These are phyloP conservation scores for Meiosimyza platycephala DNA, from an alignment of 2,888 invertebrate species.

Conservation along the genomic window DNA sequence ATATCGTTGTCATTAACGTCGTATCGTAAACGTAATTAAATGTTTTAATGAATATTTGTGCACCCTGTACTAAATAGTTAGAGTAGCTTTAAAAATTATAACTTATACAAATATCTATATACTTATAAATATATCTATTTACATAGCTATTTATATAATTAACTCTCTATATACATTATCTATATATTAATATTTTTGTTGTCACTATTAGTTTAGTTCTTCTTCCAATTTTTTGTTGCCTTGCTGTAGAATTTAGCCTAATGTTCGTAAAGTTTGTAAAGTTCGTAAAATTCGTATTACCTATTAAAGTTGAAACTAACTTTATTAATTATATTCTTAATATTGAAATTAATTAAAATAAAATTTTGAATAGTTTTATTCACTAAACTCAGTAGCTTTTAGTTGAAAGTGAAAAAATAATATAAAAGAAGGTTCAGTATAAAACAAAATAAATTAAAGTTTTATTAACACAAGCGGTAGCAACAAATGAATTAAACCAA, in stretches of 20 bases:
- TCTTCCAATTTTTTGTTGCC: conserved; percentile 44
- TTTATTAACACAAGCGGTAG: no score
- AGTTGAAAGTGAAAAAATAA: no score
- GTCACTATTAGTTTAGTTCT: conserved; percentile 25
- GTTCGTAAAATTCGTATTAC: neutral
- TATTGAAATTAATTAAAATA: no score
- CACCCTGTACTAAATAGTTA: conserved; percentile 36
- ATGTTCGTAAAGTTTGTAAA: conserved; percentile 25
- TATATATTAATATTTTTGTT: neutral
- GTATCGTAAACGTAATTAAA: conserved; percentile 31
- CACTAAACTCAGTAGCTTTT: no score
- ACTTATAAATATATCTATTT: neutral
- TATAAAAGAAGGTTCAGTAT: no score
- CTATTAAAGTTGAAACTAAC: no score
- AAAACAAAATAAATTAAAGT: no score
- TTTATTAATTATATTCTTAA: no score
- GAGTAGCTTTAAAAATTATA: conserved; percentile 40
- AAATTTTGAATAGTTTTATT: no score
- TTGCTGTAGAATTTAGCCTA: conserved; percentile 53
- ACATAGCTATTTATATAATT: neutral
- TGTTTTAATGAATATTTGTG: conserved; percentile 33
- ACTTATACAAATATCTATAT: conserved; percentile 19
- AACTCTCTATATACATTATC: conserved; percentile 20
- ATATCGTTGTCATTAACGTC: conserved; percentile 26
- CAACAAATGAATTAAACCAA: no score